Evolutionary conservation across 2,113 vertebrate species (phyloP), one percentile per base, ranked within the genome.

Genomic region (Grantiella picta): DNA sequence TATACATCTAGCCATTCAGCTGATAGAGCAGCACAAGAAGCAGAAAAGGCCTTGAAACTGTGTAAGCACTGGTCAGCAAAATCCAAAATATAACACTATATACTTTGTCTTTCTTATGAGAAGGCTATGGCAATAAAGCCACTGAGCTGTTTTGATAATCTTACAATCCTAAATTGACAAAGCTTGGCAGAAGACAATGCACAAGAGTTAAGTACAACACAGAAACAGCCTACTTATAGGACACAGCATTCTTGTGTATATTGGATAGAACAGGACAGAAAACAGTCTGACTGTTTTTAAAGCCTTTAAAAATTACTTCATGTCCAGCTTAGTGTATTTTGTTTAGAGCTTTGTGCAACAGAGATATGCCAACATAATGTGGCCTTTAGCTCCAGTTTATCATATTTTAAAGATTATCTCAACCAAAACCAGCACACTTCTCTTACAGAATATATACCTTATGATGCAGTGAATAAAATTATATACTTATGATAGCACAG

Each of bases 381-480:
- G 90, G 7, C 27, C 68, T 68, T 70, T 52, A 33, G 3, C 79
- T 95, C 49, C 29, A 73, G 47, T 81, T 94, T 93, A 73, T 91
- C 54, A 91, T 77, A 89, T 97, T 90, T 83, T 80, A 95, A 92
- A 63, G 12, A 72, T 49, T 84, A 49, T 44, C 64, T 47, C 49
- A 81, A 40, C 27, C 22, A 44, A 81, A 86, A 45, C 36, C 42
- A 82, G 28, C 22, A 19, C 31, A 56, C 29, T 54, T 89, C 50
- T 80, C 42, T 64, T 94, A 91, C 83, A 89, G 95, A 93, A 53
- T 73, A 9, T 63, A 63, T 52, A 47, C 52, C 49, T 15, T 68
- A 23, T 0, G 6, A 33, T 40, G 61, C 38, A 68, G 56, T 73
- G 70, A 94, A 91, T 92, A 85, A 96, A 90, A 93, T 54, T 69